Evolutionary conservation across 1,140 invertebrate species (phyloP), one percentile per base, ranked within the genome.

Genomic region (Drosophila punjabiensis): DNA sequence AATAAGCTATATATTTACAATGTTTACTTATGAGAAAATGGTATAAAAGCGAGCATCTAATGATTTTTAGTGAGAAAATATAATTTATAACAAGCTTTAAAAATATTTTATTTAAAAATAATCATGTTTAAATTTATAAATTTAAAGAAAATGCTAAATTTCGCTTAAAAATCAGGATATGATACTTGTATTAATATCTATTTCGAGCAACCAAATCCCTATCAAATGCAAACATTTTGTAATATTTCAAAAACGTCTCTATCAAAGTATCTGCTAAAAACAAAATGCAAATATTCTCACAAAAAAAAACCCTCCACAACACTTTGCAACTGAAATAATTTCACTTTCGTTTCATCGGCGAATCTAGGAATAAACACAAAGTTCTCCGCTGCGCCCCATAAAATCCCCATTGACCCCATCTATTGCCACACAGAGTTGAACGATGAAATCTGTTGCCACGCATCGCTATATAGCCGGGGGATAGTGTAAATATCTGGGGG

Each of bases 341-440:
- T 74, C 71, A 45, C 56, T 74, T 62, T 74, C 37, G 20, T 37
- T 53, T 47, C 35, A 14, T 41, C 16, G n/a, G 30, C 45, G 16
- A 41, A 73, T 59, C 37, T 14, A 60, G 35, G 13, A 43, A 73
- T 53, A 74, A 74, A 74, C 67, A 68, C 67, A 74, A 74, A 20
- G 35, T 69, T 69, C 28, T 53, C 11, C 47, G 14, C 9, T 20
- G 28, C 37, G 28, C 28, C 30, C 64, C 18, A 45, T 69, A 55
- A 74, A 74, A 37, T 18, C 1, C 10, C 50, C 50, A 30, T 33
- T 63, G 78, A 79, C 61, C 65, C 68, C 64, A 59, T 59, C 62
- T 45, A 74, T 80, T 80, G 78, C 69, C 48, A 80, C 77, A 80
- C 37, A 39, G 48, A 56, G 41, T 78, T 77, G 63, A 60, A 20